Evolutionary conservation across 2,888 invertebrate species (phyloP), one percentile per base, ranked within the genome.

Genomic region (Caenorhabditis doughertyi): DNA sequence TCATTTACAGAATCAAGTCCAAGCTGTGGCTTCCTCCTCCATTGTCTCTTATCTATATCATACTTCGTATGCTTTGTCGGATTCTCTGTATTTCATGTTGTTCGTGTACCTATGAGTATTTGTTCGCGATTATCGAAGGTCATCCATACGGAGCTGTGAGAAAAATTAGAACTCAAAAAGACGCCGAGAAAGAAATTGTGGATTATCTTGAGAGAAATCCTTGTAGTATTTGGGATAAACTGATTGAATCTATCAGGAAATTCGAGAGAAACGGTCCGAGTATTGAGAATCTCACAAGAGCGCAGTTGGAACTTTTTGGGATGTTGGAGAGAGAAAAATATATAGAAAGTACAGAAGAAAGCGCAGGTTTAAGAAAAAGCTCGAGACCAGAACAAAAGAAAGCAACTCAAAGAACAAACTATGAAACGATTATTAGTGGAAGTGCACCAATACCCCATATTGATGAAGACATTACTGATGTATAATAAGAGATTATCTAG

Each of bases 141-240:
- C 39, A 67, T 42, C 47, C 76, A 8, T 76, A 67, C 67, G 76
- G 76, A 51, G 27, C 60, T 0, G 76, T 76, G 11, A 56, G 74
- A 74, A 56, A 56, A 5, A 16, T n/a, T 3, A 21, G 0, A n/a
- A 27, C 29, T 64, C n/a, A 44, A 8, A 23, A 18, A 21, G n/a
- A 13, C 2, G 23, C 64, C 0, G 47, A 64, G 21, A 32, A 27
- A 8, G 47, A 47, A 32, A 56, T 71, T 21, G 21, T 35, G 18
- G n/a, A 73, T 3, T 73, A 39, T 23, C n/a, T 64, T 11, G 53
- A 21, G 23, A 42, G 25, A 42, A 39, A 39, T 32, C 60, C 60
- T 5, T 27, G 60, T 4, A 16, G 9, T 39, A 39, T 49, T 8
- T 51, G 16, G n/a, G 23, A 39, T 3, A 23, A 60, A 23, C 25